Conservation (phyloP, 2,888 invertebrate species). For the Meandrusa payeni region DNA sequence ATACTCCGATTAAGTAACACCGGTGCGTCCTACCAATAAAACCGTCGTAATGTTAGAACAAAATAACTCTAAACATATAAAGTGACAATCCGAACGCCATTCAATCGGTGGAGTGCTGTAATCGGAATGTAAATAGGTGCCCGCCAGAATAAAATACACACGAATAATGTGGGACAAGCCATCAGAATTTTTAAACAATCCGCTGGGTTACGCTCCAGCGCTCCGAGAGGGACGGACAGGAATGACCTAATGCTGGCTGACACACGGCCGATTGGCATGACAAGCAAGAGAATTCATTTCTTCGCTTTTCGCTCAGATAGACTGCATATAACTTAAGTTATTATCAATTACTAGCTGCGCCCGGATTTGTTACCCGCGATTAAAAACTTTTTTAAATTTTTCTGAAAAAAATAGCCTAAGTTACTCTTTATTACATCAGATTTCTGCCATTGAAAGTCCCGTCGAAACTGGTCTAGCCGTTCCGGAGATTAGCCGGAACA, state of each 20-base stretch:
- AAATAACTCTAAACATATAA: conserved; percentile 3
- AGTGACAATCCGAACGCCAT: conserved; percentile 9
- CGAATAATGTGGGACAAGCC: conserved; percentile 38
- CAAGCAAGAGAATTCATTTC: no score
- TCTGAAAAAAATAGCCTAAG: no score
- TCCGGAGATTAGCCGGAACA: no score
- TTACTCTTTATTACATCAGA: no score
- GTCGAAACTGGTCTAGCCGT: no score
- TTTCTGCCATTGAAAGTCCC: no score
- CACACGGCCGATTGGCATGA: conserved; percentile 24
- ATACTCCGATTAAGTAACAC: neutral
- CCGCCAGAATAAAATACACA: conserved; percentile 37
- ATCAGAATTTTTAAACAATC: conserved; percentile 46
- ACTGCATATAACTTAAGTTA: no score
- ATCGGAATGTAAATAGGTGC: conserved; percentile 36
- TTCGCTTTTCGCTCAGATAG: no score
- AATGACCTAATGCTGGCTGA: conserved; percentile 19
- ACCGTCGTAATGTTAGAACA: neutral
- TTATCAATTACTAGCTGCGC: no score
- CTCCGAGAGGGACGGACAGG: conserved; percentile 29
- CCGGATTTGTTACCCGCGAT: no score
- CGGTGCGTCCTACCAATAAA: no score
- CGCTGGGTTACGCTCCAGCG: conserved; percentile 42
- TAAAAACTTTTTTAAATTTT: no score
- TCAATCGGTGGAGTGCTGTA: conserved; percentile 27